Base-by-base conservation (phyloP, 2,797 vertebrate genomes). In the Dermochelys coriacea region DNA sequence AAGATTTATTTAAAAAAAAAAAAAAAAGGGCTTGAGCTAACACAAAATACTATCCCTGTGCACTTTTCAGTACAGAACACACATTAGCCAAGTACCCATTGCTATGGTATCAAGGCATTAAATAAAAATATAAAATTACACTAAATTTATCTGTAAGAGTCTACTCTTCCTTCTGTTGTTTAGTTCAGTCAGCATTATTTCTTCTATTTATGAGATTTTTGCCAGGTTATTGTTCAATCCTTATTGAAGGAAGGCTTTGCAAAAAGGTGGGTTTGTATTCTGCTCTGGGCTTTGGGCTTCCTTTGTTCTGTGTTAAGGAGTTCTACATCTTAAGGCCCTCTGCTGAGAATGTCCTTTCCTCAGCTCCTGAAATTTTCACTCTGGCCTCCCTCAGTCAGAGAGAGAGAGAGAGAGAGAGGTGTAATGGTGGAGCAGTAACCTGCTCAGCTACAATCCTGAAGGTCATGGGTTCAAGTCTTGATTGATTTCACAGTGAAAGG, bases 251-350 rank as follows among this genome's bases (percentile, higher is more conserved):
- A 3, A 41, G 2, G 64, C 34, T 75, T 51, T 84, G 37, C 37
- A 0, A 2, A 77, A 6, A 52, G 27, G 1, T 2, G 51, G 19
- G 12, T 15, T 8, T 3, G 80, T 29, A 19, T 75, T 50, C 2
- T 34, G 1, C 31, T 25, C 10, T 0, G 27, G 31, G 0, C 64
- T 0, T 34, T 5, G 2, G 49, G 49, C 45, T 51, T 27, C 31
- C 57, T 54, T 49, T 49, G 12, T 9, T 3, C n/a, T 45, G 1
- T 0, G 0, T 8, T 10, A 1, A 31, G 52, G 41, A 2, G 2
- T 59, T 25, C 18, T 21, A 16, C 3, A 14, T 0, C 55, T 34
- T 3, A 10, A 37, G 5, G 21, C 52, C 7, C 15, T 15, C 41
- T 4, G 57, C 47, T 4, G 52, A 25, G 2, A 0, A 0, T 2